phyloP scores from a whole-genome alignment of 1,140 invertebrate genomes.

The Drosophila orena region DNA sequence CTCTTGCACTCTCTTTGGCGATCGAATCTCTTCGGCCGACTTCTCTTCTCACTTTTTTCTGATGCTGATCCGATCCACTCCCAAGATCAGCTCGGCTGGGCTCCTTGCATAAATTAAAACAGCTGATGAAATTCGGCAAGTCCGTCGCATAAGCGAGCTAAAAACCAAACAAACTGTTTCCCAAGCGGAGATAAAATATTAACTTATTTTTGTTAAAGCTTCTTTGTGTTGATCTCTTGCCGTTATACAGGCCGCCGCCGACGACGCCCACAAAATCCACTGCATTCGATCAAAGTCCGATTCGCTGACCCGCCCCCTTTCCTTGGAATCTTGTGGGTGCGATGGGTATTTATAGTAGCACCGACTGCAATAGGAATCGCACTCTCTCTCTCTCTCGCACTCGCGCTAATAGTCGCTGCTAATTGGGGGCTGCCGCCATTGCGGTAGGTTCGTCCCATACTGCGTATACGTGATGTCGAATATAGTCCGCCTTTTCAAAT shows the following conservation, averaged over 20 bases:
- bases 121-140: slow-evolving; percentile 78
- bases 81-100: slow-evolving; percentile 32
- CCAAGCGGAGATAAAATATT: slow-evolving; percentile 55
- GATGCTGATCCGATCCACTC: slow-evolving; percentile 44
- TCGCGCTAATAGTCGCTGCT: slow-evolving; percentile 23
- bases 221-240: slow-evolving; percentile 42
- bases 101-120: slow-evolving; percentile 81
- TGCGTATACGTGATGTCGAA: slow-evolving; percentile 62
- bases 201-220: slow-evolving; percentile 67
- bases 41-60: slow-evolving; percentile 20
- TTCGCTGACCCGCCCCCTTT: slow-evolving; percentile 26
- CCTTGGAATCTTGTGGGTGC: slow-evolving; percentile 1
- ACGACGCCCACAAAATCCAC: slow-evolving; percentile 50
- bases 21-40: slow-evolving; percentile 8
- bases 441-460: slow-evolving; percentile 71
- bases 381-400: slow-evolving; percentile 19
- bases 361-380: slow-evolving; percentile 50
- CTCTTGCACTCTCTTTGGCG: slow-evolving; percentile 26
- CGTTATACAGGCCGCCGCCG: slow-evolving; percentile 40
- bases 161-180: slow-evolving; percentile 38
- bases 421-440: slow-evolving; percentile 47
- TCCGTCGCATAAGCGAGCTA: slow-evolving; percentile 66
- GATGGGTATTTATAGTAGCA: slow-evolving; percentile 54
- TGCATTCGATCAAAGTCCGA: slow-evolving; percentile 55
- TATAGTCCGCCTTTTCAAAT: slow-evolving; percentile 1